Evolutionary conservation across 2,888 invertebrate genomes (phyloP).

Genomic region (Blastobasis adustella): DNA sequence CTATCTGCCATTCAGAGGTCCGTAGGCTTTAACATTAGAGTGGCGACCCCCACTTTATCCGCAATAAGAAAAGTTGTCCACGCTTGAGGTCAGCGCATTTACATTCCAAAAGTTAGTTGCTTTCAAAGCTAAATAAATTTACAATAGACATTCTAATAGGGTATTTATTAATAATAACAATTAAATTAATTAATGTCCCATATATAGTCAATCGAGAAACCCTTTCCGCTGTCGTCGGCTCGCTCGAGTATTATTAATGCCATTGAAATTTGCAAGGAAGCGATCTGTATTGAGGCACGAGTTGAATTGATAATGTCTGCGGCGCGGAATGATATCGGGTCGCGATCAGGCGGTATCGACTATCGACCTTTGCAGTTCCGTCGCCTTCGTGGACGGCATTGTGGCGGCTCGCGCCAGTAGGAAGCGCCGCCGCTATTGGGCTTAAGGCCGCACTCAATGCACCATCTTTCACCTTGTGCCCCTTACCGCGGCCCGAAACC

Average conservation of each 20-base stretch:
- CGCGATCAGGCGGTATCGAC: slow-evolving; percentile 28
- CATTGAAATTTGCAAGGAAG: too few relatives aligned
- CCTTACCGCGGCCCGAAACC: slow-evolving; percentile 68
- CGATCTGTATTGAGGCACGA: too few relatives aligned
- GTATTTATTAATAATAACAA: too few relatives aligned
- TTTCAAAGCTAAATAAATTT: slow-evolving; percentile 33
- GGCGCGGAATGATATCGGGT: slow-evolving; percentile 21
- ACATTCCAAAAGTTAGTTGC: slow-evolving; percentile 30
- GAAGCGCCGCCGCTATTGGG: slow-evolving; percentile 72
- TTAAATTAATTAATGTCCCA: too few relatives aligned
- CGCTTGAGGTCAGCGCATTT: slow-evolving; percentile 42
- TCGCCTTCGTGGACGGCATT: slow-evolving; percentile 60
- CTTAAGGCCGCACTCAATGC: slow-evolving; percentile 74
- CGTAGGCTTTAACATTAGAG: slow-evolving; percentile 29
- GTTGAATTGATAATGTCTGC: neutral
- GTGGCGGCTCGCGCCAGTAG: slow-evolving; percentile 72
- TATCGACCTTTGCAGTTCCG: slow-evolving; percentile 57
- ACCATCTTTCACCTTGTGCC: slow-evolving; percentile 75
- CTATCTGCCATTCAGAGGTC: neutral
- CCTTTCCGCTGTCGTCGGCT: too few relatives aligned
- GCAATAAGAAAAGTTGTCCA: slow-evolving; percentile 42
- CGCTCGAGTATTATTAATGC: too few relatives aligned
- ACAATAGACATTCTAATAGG: slow-evolving; percentile 6
- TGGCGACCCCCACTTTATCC: slow-evolving; percentile 31
- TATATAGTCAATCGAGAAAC: too few relatives aligned